These are phyloP conservation scores for Remorina albescens DNA, from an alignment of 2,797 vertebrate genomes.

Conservation along the genomic window DNA sequence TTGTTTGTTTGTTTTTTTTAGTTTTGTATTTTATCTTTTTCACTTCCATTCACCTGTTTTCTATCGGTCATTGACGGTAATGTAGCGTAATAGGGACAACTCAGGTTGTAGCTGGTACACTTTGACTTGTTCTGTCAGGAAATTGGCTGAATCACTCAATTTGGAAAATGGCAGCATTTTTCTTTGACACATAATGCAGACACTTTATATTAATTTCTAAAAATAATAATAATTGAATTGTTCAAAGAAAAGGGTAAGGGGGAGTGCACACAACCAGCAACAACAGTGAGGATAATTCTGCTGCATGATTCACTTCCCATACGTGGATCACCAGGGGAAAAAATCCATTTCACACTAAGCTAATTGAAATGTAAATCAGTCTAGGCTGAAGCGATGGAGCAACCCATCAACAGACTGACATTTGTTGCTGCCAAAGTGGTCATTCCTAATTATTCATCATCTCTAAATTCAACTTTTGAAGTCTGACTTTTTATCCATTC, in stretches of 20 bases:
- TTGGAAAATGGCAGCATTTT: slow-evolving; percentile 30
- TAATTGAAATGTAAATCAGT: no score
- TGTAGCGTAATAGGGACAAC: slow-evolving; percentile 6
- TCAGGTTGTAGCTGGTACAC: no score
- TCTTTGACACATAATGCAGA: background rate
- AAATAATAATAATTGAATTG: slow-evolving; percentile 26
- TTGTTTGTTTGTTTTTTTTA: no score
- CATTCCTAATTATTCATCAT: no score
- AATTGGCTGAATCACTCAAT: slow-evolving; percentile 18
- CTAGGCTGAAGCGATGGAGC: no score
- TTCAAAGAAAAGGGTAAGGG: slow-evolving; percentile 16
- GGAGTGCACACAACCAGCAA: background rate
- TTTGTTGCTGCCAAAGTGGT: no score
- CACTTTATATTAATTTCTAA: slow-evolving; percentile 16
- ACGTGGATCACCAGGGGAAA: slow-evolving; percentile 13
- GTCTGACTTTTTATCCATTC: no score
- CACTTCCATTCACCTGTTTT: slow-evolving; percentile 13
- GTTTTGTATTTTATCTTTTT: no score
- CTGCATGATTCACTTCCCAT: no score
- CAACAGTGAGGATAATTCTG: slow-evolving; percentile 7
- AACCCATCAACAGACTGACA: no score
- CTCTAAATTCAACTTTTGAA: no score
- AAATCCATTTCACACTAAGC: background rate
- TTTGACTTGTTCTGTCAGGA: background rate
- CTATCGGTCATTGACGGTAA: slow-evolving; percentile 11